Percentiles rank a stretch among this genome's conserved stretches.
Conservation (phyloP, 1,140 invertebrate species). For the Lordiphosa collinella region DNA sequence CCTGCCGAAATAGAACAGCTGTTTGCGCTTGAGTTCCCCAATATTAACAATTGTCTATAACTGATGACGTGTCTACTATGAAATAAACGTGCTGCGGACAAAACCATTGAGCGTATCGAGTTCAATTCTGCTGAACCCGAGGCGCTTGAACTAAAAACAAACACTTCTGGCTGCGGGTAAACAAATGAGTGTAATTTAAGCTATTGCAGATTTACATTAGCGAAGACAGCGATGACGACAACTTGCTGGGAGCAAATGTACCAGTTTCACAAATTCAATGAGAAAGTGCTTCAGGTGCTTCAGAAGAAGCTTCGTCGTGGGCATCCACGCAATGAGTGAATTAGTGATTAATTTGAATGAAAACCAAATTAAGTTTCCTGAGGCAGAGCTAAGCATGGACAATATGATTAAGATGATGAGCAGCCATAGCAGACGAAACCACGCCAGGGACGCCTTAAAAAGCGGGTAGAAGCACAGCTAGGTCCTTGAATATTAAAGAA, state of each 20-base stretch:
- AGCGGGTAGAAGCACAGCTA: background rate
- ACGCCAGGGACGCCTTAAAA: background rate
- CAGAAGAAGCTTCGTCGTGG: too few species aligned
- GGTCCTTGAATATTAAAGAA: slow-evolving; percentile 10
- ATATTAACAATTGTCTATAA: too few species aligned
- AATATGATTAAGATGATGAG: background rate
- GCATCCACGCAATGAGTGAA: too few species aligned
- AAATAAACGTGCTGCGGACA: slow-evolving; percentile 18
- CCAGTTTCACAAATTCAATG: slow-evolving; percentile 58
- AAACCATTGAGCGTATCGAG: slow-evolving; percentile 28
- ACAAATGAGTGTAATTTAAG: background rate
- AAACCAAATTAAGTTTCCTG: slow-evolving; percentile 3
- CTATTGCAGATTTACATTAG: too few species aligned
- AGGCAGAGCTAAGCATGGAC: too few species aligned
- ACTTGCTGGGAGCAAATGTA: slow-evolving; percentile 53
- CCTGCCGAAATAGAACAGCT: too few species aligned
- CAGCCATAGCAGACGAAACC: background rate
- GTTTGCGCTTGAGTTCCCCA: too few species aligned
- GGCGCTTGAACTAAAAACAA: slow-evolving; percentile 28
- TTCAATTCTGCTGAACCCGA: slow-evolving; percentile 44
- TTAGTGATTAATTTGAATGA: too few species aligned
- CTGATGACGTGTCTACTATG: slow-evolving; percentile 46
- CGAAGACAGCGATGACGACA: too few species aligned
- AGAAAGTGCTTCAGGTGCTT: too few species aligned
- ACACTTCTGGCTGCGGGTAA: slow-evolving; percentile 61